Base-by-base conservation (phyloP, 2,888 invertebrate genomes). In the Notodonta ziczac region DNA sequence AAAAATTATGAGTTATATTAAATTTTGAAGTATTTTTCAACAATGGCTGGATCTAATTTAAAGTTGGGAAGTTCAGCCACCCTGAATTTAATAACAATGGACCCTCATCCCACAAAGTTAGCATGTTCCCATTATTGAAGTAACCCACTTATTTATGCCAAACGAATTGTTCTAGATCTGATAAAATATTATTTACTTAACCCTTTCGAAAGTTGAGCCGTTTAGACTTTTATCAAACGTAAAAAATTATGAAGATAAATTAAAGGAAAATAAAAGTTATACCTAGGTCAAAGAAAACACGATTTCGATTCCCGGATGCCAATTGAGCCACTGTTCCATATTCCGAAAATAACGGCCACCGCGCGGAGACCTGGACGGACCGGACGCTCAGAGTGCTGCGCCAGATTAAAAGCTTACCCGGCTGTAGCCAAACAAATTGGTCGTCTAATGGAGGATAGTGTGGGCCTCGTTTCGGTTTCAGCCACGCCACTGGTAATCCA, bases 401-500 rank as follows among this genome's bases (percentile, higher is more conserved):
- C 77, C 77, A 83, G 89, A 89, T 90, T 88, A 89, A 87, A 87
- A 82, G 89, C 84, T 89, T 84, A 83, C 77, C 72, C 76, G 73
- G 72, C 81, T 83, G 83, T 84, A 83, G 82, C 84, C 84, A 88
- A 89, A 89, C 86, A 89, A 89, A 90, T 89, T 86, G 87, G 83
- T 82, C 83, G 76, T 84, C 89, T 89, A 89, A 89, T 87, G 86
- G 86, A 76, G 72, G 81, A 81, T 83, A 82, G 83, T 78, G 81
- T 75, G 75, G 74, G 72, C 71, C 68, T 70, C 67, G 67, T 73
- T 73, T 70, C 78, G 76, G 78, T 76, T 77, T 72, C 73, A 62
- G 66, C 76, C 79, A 65, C 74, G 67, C 80, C 72, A 63, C 74
- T 74, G 76, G 74, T 82, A 79, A 82, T 84, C 81, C 78, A 69